phyloP scores from a whole-genome alignment of 1,140 invertebrate genomes.

The Drosophila mauritiana region DNA sequence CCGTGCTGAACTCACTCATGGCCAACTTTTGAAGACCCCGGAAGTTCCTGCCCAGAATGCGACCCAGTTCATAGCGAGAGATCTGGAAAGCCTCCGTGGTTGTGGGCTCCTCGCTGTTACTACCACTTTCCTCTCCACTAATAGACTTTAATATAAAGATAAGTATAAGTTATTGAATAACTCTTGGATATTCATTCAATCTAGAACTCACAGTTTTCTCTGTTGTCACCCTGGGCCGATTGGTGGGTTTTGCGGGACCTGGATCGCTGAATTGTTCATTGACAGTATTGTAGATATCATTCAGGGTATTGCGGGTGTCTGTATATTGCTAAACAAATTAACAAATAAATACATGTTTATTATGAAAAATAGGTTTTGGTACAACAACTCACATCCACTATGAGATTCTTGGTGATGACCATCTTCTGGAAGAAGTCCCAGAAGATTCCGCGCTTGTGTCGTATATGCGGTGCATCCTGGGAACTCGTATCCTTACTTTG shows the following conservation, averaged over 20 bases:
- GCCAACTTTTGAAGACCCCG: conserved; percentile 74
- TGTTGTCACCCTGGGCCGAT: conserved; percentile 54
- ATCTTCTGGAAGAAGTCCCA: conserved; percentile 83
- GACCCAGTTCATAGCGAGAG: conserved; percentile 81
- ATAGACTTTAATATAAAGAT: background rate
- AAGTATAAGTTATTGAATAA: too few relatives aligned
- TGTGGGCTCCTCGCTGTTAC: conserved; percentile 41
- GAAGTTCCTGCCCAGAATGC: conserved; percentile 79
- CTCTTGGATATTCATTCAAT: too few relatives aligned
- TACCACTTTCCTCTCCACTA: conserved; percentile 42
- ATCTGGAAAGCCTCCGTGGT: conserved; percentile 75
- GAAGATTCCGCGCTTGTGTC: conserved; percentile 70
- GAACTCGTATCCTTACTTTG: background rate
- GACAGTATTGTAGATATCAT: conserved; percentile 72
- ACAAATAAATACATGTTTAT: background rate
- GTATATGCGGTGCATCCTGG: conserved; percentile 34
- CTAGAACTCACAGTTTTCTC: conserved; percentile 50
- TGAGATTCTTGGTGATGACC: conserved; percentile 72
- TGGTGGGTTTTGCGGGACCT: conserved; percentile 61
- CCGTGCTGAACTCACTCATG: conserved; percentile 72
- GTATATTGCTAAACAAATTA: conserved; percentile 70
- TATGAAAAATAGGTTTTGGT: background rate
- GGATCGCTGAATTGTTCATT: conserved; percentile 81
- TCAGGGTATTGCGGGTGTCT: conserved; percentile 72
- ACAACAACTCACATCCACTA: conserved; percentile 70